phyloP scores from a whole-genome alignment of 2,113 vertebrate species.

The Grammomys surdaster region DNA sequence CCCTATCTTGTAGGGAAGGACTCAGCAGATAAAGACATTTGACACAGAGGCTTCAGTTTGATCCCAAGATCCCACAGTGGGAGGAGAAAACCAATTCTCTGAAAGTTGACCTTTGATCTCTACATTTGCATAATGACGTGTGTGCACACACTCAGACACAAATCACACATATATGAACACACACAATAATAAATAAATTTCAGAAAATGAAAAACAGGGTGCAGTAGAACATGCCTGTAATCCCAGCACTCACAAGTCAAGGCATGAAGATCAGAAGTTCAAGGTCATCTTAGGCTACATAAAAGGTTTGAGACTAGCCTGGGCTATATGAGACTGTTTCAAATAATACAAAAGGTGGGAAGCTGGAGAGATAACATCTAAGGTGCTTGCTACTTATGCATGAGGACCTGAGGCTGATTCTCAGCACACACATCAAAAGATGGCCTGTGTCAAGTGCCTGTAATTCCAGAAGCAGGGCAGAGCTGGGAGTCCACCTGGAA shows the following conservation, averaged over 20 bases:
- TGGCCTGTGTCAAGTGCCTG: not conserved
- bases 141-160: not conserved
- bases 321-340: too few species aligned
- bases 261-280: not conserved
- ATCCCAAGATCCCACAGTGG: not conserved
- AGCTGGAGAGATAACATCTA: not conserved
- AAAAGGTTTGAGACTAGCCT: not conserved
- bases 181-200: not conserved
- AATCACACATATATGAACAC: not conserved
- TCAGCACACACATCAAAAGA: not conserved
- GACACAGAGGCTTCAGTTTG: not conserved
- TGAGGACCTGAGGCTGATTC: not conserved
- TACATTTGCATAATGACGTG: not conserved
- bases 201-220: not conserved
- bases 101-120: not conserved
- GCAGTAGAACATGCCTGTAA: not conserved
- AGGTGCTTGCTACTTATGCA: not conserved
- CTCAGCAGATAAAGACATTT: not conserved
- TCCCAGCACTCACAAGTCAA: not conserved
- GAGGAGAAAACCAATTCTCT: not conserved
- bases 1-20: not conserved
- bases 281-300: not conserved
- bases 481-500: not conserved
- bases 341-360: not conserved
- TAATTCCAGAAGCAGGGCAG: not conserved